phyloP scores from a whole-genome alignment of 2,797 vertebrate genomes.

The Gobionotothen gibberifrons region DNA sequence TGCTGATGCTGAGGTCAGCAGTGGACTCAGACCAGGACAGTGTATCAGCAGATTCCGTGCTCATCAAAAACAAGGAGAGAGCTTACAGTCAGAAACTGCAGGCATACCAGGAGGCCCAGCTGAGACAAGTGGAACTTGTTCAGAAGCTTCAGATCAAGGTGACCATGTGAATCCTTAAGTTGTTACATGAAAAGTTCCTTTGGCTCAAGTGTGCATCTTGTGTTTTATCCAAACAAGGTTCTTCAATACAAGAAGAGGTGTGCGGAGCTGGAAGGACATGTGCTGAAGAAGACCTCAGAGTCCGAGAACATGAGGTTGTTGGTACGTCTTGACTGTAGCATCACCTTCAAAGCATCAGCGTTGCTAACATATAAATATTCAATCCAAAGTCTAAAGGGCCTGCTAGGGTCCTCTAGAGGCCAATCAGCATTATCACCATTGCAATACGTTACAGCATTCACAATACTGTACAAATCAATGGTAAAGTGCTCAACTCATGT shows the following conservation, averaged over 20 bases:
- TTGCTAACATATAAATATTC: conserved; percentile 4
- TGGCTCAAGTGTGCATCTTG: not conserved
- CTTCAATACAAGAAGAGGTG: conserved; percentile 88
- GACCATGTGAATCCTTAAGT: not conserved
- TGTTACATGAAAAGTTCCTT: not conserved
- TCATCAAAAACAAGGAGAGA: conserved; percentile 74
- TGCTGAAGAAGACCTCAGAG: conserved; percentile 85
- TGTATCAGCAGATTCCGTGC: conserved; percentile 60
- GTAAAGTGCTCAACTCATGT: not conserved
- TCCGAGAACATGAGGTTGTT: conserved; percentile 82
- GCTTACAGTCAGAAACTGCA: conserved; percentile 81
- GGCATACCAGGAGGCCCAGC: conserved; percentile 86
- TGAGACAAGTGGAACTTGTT: conserved; percentile 86
- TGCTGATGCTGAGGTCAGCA: conserved; percentile 68
- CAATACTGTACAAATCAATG: not conserved
- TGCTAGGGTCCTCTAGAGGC: conserved; percentile 8
- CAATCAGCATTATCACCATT: not conserved
- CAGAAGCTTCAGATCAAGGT: conserved; percentile 88
- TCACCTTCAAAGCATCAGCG: not conserved
- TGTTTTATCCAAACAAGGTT: conserved; percentile 72
- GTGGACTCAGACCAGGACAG: conserved; percentile 77
- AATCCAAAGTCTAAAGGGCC: not conserved
- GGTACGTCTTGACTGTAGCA: conserved; percentile 60
- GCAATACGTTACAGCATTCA: not conserved
- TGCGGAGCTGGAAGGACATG: conserved; percentile 84